phyloP scores from a whole-genome alignment of 2,888 invertebrate genomes.

The Cordilura impudica region DNA sequence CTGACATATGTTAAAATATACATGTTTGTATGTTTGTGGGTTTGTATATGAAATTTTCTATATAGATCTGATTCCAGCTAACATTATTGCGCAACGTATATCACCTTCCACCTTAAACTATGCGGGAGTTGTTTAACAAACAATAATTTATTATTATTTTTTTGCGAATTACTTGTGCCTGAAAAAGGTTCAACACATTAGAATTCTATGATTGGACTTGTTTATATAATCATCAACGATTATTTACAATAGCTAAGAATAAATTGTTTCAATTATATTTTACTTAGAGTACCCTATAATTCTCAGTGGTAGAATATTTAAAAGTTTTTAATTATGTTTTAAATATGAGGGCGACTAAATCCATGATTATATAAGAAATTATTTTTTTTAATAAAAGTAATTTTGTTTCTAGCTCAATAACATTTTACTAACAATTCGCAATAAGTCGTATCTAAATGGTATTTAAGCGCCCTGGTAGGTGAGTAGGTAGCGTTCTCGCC shows the following conservation, averaged over 20 bases:
- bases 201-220: slow-evolving; percentile 43
- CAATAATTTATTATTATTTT: not conserved
- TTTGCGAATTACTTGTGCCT: not conserved
- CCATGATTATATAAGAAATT: too few species aligned
- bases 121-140: slow-evolving; percentile 52
- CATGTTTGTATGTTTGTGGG: not conserved
- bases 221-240: slow-evolving; percentile 59
- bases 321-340: too few species aligned
- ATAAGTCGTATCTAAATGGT: too few species aligned
- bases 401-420: too few species aligned
- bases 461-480: too few species aligned
- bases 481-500: too few species aligned
- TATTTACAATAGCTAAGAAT: slow-evolving; percentile 53
- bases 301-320: too few species aligned
- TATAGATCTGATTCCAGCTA: not conserved
- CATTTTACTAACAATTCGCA: too few species aligned
- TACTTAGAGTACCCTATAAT: slow-evolving; percentile 38
- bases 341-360: too few species aligned
- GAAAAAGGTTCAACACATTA: slow-evolving; percentile 14
- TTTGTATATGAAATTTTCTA: not conserved
- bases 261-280: slow-evolving; percentile 48
- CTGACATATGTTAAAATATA: too few species aligned
- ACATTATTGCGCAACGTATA: slow-evolving; percentile 45
- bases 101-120: slow-evolving; percentile 57
- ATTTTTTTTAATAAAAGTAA: too few species aligned